A percentile compares a stretch with the other conserved stretches of the same genome.
Evolutionary conservation across 2,797 vertebrate species (phyloP).

Genomic region (Prionace glauca): DNA sequence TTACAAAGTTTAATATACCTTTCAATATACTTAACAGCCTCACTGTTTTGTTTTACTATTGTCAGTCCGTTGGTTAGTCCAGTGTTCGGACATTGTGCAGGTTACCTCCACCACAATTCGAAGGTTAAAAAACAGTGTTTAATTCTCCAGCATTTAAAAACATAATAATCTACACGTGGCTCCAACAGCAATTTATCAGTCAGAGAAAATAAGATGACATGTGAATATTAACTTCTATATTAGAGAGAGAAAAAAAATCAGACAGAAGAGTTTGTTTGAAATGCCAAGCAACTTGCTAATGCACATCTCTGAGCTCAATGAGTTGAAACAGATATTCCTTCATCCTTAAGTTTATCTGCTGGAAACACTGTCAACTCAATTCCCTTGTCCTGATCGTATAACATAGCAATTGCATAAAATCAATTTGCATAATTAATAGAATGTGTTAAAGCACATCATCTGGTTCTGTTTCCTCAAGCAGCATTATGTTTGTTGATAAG

Average conservation of each 20-base stretch:
- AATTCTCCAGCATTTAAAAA: not conserved
- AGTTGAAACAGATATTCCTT: slow-evolving; percentile 32
- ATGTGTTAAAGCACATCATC: slow-evolving; percentile 4
- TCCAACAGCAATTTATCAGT: not conserved
- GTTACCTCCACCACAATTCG: not conserved
- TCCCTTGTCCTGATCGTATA: slow-evolving; percentile 20
- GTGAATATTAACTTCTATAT: not conserved
- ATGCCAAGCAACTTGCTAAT: not conserved
- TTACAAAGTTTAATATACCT: not conserved
- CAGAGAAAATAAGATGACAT: not conserved
- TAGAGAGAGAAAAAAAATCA: not conserved
- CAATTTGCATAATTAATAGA: slow-evolving; percentile 36
- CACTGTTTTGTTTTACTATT: not conserved
- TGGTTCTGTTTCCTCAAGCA: not conserved
- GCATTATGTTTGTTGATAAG: not conserved
- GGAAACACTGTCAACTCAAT: slow-evolving; percentile 21
- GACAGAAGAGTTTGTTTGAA: not conserved
- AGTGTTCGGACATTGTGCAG: not conserved
- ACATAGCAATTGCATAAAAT: slow-evolving; percentile 5
- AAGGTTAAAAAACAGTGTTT: not conserved
- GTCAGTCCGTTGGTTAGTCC: not conserved
- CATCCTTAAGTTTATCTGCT: slow-evolving; percentile 14
- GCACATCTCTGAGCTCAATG: slow-evolving; percentile 1
- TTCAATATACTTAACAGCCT: not conserved
- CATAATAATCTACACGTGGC: not conserved